phyloP scores from a whole-genome alignment of 1,140 invertebrate genomes.

The Pinna nobilis region DNA sequence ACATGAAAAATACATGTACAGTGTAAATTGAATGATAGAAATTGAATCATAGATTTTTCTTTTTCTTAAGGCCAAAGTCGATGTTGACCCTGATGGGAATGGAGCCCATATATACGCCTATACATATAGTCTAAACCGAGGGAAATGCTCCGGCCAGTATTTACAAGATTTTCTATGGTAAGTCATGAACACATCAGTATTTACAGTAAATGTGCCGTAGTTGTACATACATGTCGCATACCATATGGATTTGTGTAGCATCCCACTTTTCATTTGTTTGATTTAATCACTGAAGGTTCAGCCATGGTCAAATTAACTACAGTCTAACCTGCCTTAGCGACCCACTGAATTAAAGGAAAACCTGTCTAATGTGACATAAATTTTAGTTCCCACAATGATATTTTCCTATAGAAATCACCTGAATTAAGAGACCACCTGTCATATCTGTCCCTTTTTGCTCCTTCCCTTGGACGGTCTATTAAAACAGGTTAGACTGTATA shows the following conservation, averaged over 20 bases:
- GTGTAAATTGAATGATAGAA: not conserved
- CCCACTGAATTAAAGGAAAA: too few relatives aligned
- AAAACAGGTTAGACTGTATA: too few relatives aligned
- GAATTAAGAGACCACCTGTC: too few relatives aligned
- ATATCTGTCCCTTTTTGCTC: too few relatives aligned
- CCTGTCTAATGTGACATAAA: too few relatives aligned
- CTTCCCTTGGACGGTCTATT: too few relatives aligned
- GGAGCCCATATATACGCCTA: slow-evolving; percentile 77
- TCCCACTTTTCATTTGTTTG: too few relatives aligned
- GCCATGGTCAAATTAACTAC: not conserved
- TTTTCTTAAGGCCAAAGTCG: slow-evolving; percentile 72
- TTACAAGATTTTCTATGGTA: slow-evolving; percentile 77
- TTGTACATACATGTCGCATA: not conserved
- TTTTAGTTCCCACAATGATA: too few relatives aligned
- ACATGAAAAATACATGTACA: not conserved
- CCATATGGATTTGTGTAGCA: too few relatives aligned
- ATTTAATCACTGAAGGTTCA: not conserved
- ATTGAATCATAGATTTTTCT: not conserved
- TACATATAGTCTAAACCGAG: slow-evolving; percentile 74
- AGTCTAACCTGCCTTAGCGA: not conserved
- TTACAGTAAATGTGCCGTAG: not conserved
- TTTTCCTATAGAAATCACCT: too few relatives aligned
- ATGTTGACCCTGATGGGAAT: slow-evolving; percentile 77
- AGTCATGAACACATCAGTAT: slow-evolving; percentile 38
- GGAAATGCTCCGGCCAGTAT: slow-evolving; percentile 72